These are phyloP conservation scores for Platycnemis pennipes DNA, from an alignment of 2,888 invertebrate genomes.

Conservation along the genomic window DNA sequence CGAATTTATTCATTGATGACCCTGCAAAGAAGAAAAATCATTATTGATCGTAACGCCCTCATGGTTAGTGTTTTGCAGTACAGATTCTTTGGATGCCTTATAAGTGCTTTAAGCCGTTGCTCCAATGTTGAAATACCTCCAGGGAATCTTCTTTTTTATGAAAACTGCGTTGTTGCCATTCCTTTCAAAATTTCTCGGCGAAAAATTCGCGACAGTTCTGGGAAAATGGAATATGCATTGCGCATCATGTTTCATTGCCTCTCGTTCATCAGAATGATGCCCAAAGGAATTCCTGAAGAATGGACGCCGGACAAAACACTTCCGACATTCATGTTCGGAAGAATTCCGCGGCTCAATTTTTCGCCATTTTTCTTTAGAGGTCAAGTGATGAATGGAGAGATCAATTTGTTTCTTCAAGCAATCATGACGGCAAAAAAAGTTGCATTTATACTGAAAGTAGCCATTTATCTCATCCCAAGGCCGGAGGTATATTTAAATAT, in stretches of 20 bases:
- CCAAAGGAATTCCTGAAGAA: background rate
- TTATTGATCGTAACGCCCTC: conserved; percentile 42
- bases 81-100: conserved; percentile 22
- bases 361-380: no score
- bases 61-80: conserved; percentile 12
- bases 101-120: conserved; percentile 33
- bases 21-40: background rate
- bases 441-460: no score
- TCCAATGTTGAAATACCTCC: conserved; percentile 11
- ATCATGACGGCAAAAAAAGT: no score
- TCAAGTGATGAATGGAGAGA: no score
- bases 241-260: background rate
- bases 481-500: no score
- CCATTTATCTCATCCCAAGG: no score
- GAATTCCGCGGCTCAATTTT: no score
- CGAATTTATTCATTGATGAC: background rate
- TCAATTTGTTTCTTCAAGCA: no score
- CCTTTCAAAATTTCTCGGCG: background rate
- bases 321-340: no score
- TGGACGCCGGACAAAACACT: no score
- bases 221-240: background rate
- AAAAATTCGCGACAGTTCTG: background rate
- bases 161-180: conserved; percentile 52
- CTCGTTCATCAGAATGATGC: background rate
- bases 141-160: conserved; percentile 8